Evolutionary conservation across 2,888 invertebrate genomes (phyloP), one percentile per base, ranked within the genome.

Genomic region (Noctua comes): DNA sequence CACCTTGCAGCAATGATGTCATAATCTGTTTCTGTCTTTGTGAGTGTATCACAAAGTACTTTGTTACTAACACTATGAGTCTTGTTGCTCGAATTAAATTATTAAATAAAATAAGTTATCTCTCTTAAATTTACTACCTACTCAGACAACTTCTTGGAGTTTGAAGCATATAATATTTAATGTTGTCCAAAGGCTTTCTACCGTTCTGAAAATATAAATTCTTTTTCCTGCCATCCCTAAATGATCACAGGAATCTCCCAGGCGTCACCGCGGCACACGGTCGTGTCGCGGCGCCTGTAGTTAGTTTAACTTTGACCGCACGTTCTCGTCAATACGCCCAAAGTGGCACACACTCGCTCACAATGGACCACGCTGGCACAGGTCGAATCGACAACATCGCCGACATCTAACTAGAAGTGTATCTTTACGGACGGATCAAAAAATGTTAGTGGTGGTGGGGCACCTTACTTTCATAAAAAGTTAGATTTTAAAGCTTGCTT

Each of bases 241-340:
- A 57, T 13, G 27, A 40, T 10, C 18, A 21, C 54, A n/a, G 43
- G 27, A 69, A 72, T 73, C 13, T n/a, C 1, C 36, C 6, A 16
- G 8, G 40, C 13, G 21, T 74, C 43, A 36, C 75, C 36, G 24
- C 48, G 62, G 43, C 36, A n/a, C 51, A 21, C 40, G 16, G n/a
- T 76, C 43, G 21, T 27, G n/a, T 77, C 43, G 21, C 36, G 51
- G 43, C 43, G 21, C 43, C 54, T 46, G 11, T 46, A 48, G 27
- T 78, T 57, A 27, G n/a, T 77, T 65, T 43, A 64, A 65, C 54
- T 77, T 54, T 54, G 36, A 78, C 66, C 77, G 40, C 68, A 79
- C 36, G 68, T 8, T 57, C 54, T 27, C 27, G 18, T 54, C 68
- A 57, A 31, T 57, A 59, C 48, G 31, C 69, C 79, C n/a, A 40